Conservation (phyloP, 2,797 vertebrate species). For the Bradypodion ventrale region DNA sequence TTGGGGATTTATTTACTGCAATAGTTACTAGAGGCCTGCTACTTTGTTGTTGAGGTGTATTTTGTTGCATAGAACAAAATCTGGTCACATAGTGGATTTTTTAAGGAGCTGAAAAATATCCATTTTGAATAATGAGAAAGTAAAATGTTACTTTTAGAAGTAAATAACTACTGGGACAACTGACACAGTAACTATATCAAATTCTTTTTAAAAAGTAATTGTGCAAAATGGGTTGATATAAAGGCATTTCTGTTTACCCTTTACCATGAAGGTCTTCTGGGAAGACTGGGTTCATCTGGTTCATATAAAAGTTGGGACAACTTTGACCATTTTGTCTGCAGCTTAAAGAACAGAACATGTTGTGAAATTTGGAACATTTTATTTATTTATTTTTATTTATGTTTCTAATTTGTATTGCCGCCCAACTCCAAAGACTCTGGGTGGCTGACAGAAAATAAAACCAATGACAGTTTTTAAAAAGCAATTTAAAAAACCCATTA, state of each 20-base stretch:
- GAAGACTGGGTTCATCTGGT: conserved; percentile 70
- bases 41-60: neutral
- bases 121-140: too few relatives aligned
- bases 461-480: too few relatives aligned
- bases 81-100: too few relatives aligned
- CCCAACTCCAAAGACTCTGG: too few relatives aligned
- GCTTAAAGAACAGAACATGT: conserved; percentile 73
- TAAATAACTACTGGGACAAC: too few relatives aligned
- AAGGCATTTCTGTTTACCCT: conserved; percentile 40
- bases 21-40: neutral
- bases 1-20: neutral
- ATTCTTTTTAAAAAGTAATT: neutral
- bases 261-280: conserved; percentile 40
- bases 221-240: conserved; percentile 13
- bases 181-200: too few relatives aligned
- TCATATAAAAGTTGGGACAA: conserved; percentile 67
- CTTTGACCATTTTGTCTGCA: conserved; percentile 73
- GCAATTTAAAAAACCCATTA: too few relatives aligned
- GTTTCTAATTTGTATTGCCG: too few relatives aligned
- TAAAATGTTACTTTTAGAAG: too few relatives aligned
- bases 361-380: conserved; percentile 66
- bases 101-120: too few relatives aligned
- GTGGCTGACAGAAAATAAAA: too few relatives aligned
- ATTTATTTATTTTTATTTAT: too few relatives aligned
- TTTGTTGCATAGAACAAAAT: neutral